Percentiles rank a stretch among this genome's conserved stretches.
Evolutionary conservation across 2,888 invertebrate species (phyloP).

Genomic region (Serrognathus titanus): DNA sequence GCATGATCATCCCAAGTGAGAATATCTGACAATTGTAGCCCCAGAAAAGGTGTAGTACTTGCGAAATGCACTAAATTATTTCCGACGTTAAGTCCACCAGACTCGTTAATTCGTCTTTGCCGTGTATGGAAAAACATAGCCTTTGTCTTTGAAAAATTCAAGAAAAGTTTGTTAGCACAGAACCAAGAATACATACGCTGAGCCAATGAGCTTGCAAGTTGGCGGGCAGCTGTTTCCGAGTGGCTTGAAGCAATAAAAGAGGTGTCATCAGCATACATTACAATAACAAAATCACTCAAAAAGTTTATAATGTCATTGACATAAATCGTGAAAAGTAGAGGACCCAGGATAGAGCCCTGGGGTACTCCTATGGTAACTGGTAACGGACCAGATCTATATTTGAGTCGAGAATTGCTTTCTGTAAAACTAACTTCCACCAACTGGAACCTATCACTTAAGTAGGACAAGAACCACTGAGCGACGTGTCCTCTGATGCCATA

Average conservation of each 20-base stretch:
- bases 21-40: too few species aligned
- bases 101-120: too few species aligned
- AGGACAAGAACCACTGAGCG: neutral
- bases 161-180: too few species aligned
- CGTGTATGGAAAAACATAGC: too few species aligned
- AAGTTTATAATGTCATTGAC: neutral
- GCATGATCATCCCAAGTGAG: too few species aligned
- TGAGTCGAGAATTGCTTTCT: neutral
- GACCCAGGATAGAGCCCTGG: neutral
- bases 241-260: neutral
- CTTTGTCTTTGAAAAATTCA: too few species aligned
- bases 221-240: too few species aligned
- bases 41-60: too few species aligned
- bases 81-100: too few species aligned
- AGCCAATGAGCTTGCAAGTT: too few species aligned
- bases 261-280: slow-evolving; percentile 4
- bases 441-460: neutral
- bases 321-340: neutral
- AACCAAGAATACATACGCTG: too few species aligned
- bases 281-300: neutral
- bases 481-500: neutral
- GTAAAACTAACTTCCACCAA: neutral
- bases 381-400: neutral
- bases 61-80: too few species aligned
- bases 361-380: neutral